Evolutionary conservation across 92 coral and sea anemone species (phyloP).

Genomic region (Siderastrea radians): DNA sequence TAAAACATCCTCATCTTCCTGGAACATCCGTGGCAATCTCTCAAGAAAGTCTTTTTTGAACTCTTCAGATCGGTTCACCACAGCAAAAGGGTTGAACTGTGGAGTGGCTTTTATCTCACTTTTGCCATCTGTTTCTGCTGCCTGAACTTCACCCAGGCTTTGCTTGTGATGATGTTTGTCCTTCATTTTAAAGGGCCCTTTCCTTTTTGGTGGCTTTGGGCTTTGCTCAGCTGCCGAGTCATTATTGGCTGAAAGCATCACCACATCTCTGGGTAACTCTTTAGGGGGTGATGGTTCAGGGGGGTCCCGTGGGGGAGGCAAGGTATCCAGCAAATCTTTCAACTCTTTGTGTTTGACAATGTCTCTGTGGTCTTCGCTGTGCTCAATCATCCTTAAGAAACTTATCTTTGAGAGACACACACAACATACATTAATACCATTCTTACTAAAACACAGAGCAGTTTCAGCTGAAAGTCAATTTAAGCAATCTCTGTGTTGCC

Average conservation of each 20-base stretch:
- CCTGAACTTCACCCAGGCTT: conserved; percentile 10
- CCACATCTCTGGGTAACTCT: conserved; percentile 3
- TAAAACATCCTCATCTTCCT: conserved; percentile 75
- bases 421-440: no score
- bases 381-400: conserved; percentile 69
- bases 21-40: conserved; percentile 59
- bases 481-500: no score
- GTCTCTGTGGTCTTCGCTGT: conserved; percentile 55
- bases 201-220: conserved; percentile 27
- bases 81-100: conserved; percentile 25
- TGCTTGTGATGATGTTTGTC: conserved; percentile 7
- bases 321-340: conserved; percentile 41
- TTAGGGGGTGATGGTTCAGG: conserved; percentile 2
- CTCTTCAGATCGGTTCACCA: conserved; percentile 53
- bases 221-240: conserved; percentile 10
- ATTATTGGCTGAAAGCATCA: background rate
- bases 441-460: no score
- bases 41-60: conserved; percentile 61
- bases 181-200: conserved; percentile 11
- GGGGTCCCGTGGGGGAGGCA: conserved; percentile 63
- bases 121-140: background rate
- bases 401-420: conserved; percentile 29
- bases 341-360: conserved; percentile 49
- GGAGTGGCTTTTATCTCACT: background rate
- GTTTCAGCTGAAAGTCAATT: no score